phyloP scores from a whole-genome alignment of 1,140 invertebrate genomes.

The Dendroctonus ponderosae region DNA sequence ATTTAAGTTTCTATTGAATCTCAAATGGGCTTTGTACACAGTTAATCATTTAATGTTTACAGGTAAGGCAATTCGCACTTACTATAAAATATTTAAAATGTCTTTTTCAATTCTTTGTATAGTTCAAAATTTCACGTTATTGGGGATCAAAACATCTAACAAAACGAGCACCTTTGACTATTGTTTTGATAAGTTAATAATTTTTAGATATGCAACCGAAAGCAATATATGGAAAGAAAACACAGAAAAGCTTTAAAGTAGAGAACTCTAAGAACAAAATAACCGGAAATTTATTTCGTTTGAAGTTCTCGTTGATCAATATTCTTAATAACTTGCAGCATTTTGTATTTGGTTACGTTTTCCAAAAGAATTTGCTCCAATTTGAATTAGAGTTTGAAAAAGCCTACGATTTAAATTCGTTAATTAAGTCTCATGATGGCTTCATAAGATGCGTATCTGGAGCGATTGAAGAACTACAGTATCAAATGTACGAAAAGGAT shows the following conservation, averaged over 20 bases:
- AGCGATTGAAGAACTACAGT: constrained; percentile 27
- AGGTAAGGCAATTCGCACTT: constrained; percentile 42
- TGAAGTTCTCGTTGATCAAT: constrained; percentile 62
- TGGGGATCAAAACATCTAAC: too few species aligned
- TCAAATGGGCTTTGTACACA: constrained; percentile 63
- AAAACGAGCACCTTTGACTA: too few species aligned
- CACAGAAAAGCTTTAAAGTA: constrained; percentile 12
- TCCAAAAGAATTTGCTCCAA: constrained; percentile 42
- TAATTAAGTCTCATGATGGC: constrained; percentile 40
- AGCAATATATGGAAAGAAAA: constrained; percentile 18
- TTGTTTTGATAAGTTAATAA: neutral
- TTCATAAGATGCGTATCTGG: constrained; percentile 39
- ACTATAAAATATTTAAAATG: too few species aligned
- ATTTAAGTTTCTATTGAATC: constrained; percentile 62
- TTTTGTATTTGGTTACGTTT: constrained; percentile 63
- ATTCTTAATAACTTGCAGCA: constrained; percentile 63
- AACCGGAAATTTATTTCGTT: constrained; percentile 54
- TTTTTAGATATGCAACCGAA: constrained; percentile 37
- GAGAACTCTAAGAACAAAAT: constrained; percentile 12
- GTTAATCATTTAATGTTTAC: constrained; percentile 59
- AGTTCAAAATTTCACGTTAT: too few species aligned
- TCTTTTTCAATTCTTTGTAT: too few species aligned
- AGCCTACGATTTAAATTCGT: constrained; percentile 42
- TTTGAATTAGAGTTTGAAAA: constrained; percentile 46
- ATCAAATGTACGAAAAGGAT: constrained; percentile 23